Conservation (phyloP, 2,888 invertebrate species). For the Dicyrtomina minuta region DNA sequence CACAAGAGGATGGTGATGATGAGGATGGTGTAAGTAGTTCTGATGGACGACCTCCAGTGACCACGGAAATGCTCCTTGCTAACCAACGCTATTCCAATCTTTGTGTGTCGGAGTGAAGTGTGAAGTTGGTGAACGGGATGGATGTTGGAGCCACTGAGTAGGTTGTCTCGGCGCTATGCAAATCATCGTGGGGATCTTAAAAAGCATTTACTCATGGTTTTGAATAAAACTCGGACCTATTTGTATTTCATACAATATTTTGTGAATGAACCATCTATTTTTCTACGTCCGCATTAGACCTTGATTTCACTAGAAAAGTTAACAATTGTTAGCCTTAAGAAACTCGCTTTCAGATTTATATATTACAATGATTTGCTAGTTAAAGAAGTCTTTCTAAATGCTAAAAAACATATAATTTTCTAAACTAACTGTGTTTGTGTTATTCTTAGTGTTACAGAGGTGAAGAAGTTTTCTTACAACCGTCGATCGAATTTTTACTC, state of each 20-base stretch:
- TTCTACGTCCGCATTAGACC: conserved; percentile 17
- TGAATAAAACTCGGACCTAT: conserved; percentile 12
- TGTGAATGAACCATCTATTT: not conserved
- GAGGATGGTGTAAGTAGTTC: not conserved
- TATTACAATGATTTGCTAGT: no score
- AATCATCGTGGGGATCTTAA: conserved; percentile 11
- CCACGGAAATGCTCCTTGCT: not conserved
- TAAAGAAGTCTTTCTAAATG: not conserved
- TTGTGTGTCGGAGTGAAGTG: no score
- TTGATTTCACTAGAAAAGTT: no score
- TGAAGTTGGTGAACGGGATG: conserved; percentile 24
- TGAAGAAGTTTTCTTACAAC: conserved; percentile 19
- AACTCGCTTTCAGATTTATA: conserved; percentile 18
- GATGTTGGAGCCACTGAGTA: conserved; percentile 29
- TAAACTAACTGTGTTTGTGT: not conserved
- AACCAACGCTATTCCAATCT: conserved; percentile 17
- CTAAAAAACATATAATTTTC: not conserved
- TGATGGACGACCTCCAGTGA: not conserved
- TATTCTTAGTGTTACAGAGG: conserved; percentile 10
- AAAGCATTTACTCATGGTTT: conserved; percentile 2
- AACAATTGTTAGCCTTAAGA: no score
- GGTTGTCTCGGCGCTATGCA: conserved; percentile 16
- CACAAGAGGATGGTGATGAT: not conserved
- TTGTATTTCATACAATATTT: conserved; percentile 14
- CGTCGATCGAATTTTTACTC: not conserved